Evolutionary conservation across 2,113 vertebrate species (phyloP).

Genomic region (Dendrocopos noguchii): DNA sequence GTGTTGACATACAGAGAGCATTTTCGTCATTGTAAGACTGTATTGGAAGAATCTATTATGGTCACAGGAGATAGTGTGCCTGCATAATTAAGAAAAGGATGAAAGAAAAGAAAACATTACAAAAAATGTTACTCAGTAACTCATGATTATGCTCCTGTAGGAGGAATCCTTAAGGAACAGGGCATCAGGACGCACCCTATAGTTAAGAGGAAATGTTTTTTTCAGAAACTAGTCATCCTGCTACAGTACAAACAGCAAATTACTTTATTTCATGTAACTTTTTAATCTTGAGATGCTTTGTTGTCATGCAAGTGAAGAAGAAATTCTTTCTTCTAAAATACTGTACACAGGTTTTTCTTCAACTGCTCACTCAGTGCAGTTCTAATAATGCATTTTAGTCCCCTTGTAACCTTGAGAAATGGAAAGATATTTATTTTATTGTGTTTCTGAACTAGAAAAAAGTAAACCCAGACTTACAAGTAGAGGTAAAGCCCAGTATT

Average conservation of each 20-base stretch:
- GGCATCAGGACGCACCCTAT: neutral
- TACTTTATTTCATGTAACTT: neutral
- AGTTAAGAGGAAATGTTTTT: neutral
- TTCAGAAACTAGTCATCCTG: neutral
- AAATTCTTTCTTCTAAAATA: neutral
- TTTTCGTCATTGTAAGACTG: neutral
- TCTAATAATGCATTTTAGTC: neutral
- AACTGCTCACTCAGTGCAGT: neutral
- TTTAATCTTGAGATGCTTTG: neutral
- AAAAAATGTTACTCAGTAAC: neutral
- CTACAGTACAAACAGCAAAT: neutral
- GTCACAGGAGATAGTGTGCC: neutral
- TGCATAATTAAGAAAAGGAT: neutral
- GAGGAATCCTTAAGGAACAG: neutral
- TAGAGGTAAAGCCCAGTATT: constrained; percentile 98
- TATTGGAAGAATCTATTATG: neutral
- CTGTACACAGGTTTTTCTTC: neutral
- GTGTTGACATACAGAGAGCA: neutral
- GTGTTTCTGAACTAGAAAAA: constrained; percentile 86
- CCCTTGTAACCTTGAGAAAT: neutral
- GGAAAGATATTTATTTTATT: neutral
- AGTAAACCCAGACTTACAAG: constrained; percentile 97
- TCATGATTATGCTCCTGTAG: neutral
- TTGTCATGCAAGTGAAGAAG: neutral
- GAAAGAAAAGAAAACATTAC: neutral